These are phyloP conservation scores for Drosophila lowei DNA, from an alignment of 1,140 invertebrate species.

Conservation along the genomic window DNA sequence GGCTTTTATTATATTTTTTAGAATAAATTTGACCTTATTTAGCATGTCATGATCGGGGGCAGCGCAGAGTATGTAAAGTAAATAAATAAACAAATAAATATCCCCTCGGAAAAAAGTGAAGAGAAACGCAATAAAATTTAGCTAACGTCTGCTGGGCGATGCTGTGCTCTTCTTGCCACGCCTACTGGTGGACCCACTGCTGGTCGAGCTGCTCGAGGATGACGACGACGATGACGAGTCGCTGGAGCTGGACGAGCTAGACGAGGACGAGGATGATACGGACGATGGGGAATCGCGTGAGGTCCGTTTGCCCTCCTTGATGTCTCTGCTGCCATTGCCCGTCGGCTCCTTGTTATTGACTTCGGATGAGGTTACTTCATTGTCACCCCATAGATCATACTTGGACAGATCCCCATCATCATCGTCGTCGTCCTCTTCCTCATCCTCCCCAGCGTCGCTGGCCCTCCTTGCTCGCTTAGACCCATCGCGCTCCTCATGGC, in stretches of 20 bases:
- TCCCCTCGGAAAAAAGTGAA: conserved; percentile 22
- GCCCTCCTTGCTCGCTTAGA: conserved; percentile 45
- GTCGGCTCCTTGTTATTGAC: conserved; percentile 40
- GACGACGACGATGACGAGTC: conserved; percentile 53
- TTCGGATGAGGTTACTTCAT: conserved; percentile 69
- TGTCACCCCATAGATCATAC: conserved; percentile 91
- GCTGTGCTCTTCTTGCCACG: conserved; percentile 37
- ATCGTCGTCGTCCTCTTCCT: conserved; percentile 86
- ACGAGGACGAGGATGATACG: conserved; percentile 68
- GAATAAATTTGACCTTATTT: conserved; percentile 37
- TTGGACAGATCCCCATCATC: conserved; percentile 92
- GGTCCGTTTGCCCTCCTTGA: conserved; percentile 37
- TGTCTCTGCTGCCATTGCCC: conserved; percentile 48
- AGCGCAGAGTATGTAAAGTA: conserved; percentile 42
- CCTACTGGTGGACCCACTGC: conserved; percentile 36
- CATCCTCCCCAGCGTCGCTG: conserved; percentile 82
- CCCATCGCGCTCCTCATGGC: conserved; percentile 58
- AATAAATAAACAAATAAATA: conserved; percentile 62
- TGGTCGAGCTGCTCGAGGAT: conserved; percentile 63
- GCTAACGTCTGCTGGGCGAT: conserved; percentile 25
- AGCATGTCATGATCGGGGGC: conserved; percentile 50
- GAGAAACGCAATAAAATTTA: conserved; percentile 29
- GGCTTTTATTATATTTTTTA: conserved; percentile 59
- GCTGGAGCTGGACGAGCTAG: conserved; percentile 72
- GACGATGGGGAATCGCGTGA: conserved; percentile 63